Conservation (phyloP, 2,113 vertebrate genomes). For the Urocitellus parryii region DNA sequence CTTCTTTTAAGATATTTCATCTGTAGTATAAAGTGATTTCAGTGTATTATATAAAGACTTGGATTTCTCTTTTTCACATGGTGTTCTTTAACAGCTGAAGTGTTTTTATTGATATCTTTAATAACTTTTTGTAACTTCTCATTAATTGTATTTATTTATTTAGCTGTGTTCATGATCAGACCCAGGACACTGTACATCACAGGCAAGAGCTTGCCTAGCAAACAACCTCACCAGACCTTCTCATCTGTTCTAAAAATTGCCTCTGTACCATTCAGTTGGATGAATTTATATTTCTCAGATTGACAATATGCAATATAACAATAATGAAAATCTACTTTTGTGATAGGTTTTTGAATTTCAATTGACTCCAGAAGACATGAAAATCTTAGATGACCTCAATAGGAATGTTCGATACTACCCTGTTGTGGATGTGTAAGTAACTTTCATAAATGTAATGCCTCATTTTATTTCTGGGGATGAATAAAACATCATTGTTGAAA, state of each 20-base stretch:
- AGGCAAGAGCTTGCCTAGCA: not conserved
- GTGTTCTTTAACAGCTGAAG: not conserved
- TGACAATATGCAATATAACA: not conserved
- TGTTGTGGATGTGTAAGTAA: not conserved
- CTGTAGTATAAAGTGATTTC: not conserved
- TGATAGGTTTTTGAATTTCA: slow-evolving; percentile 61
- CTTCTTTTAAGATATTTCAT: not conserved
- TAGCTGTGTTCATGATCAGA: not conserved
- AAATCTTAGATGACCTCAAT: slow-evolving; percentile 42
- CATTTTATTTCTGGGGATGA: not conserved
- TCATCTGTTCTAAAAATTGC: not conserved
- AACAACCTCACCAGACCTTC: not conserved
- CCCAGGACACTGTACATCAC: not conserved
- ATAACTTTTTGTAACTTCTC: not conserved
- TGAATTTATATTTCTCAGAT: not conserved
- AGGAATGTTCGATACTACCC: slow-evolving; percentile 40
- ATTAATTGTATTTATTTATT: not conserved
- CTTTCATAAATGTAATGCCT: not conserved
- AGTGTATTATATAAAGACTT: not conserved
- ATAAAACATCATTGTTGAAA: not conserved
- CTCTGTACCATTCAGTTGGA: too few relatives aligned
- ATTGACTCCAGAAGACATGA: slow-evolving; percentile 56
- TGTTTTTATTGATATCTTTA: not conserved
- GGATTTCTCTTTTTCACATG: not conserved
- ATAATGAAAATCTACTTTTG: not conserved